These are phyloP conservation scores for Neotoxoptera formosana DNA, from an alignment of 1,140 invertebrate species.

Conservation along the genomic window DNA sequence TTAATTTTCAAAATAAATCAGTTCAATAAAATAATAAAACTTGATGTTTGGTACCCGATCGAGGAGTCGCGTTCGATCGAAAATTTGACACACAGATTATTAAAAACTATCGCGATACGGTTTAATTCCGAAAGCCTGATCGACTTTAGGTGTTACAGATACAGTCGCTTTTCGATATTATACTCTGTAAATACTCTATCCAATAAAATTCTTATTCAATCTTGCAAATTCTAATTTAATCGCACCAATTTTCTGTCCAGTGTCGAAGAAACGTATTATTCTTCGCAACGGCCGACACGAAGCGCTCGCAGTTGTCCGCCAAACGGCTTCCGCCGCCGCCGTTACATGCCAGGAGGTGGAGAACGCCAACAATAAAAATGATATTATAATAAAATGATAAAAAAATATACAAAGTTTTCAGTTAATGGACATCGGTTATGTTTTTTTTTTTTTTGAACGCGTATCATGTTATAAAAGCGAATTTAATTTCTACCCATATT, in stretches of 20 bases:
- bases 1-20: too few species aligned
- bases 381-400: background rate
- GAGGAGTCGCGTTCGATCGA: background rate
- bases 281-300: background rate
- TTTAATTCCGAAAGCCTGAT: background rate
- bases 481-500: slow-evolving; percentile 7
- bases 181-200: background rate
- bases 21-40: background rate
- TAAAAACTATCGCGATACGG: background rate
- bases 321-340: background rate
- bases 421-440: background rate
- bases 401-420: background rate
- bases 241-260: background rate
- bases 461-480: background rate
- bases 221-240: too few species aligned
- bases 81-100: background rate
- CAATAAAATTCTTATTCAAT: background rate
- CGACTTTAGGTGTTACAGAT: background rate
- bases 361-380: too few species aligned
- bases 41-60: background rate
- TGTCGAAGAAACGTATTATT: background rate
- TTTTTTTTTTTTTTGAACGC: background rate
- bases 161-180: too few species aligned
- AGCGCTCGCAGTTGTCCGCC: fast-evolving
- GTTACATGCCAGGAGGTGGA: background rate